Conservation (phyloP, 1,140 invertebrate genomes). For the Neelides sp. region DNA sequence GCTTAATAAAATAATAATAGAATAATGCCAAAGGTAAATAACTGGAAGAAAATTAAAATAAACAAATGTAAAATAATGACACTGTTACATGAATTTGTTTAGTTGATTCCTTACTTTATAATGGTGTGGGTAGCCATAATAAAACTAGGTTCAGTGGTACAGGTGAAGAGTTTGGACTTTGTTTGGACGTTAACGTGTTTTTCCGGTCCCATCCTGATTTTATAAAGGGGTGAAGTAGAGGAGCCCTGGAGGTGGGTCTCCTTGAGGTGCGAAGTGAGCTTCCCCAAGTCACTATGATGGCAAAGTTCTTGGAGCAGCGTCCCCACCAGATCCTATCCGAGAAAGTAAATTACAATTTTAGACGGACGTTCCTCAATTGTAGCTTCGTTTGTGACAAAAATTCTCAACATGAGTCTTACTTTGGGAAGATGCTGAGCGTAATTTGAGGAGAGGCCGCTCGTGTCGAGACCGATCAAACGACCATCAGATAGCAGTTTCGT, state of each 20-base stretch:
- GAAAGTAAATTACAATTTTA: too few relatives aligned
- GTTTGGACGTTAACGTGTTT: conserved; percentile 73
- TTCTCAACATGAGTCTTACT: conserved; percentile 35
- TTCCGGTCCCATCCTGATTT: conserved; percentile 58
- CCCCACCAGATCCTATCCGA: too few relatives aligned
- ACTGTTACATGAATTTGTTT: background rate
- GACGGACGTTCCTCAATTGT: too few relatives aligned
- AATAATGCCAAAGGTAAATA: too few relatives aligned
- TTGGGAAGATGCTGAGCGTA: conserved; percentile 55
- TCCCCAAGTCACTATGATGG: conserved; percentile 54
- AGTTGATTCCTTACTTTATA: conserved; percentile 37
- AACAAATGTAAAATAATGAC: too few relatives aligned
- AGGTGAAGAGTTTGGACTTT: conserved; percentile 63
- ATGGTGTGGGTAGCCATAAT: conserved; percentile 85
- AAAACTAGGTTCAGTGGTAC: conserved; percentile 59
- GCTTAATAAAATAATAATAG: background rate
- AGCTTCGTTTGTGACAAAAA: background rate
- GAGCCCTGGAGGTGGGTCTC: conserved; percentile 55
- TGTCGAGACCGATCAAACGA: conserved; percentile 66
- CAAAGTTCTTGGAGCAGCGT: conserved; percentile 61
- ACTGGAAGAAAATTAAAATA: too few relatives aligned
- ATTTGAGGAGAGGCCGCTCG: conserved; percentile 49
- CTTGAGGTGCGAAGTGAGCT: conserved; percentile 57
- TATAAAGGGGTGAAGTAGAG: conserved; percentile 60
- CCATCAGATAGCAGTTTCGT: conserved; percentile 76